Evolutionary conservation across 2,797 vertebrate species (phyloP).

Genomic region (Trachurus trachurus): DNA sequence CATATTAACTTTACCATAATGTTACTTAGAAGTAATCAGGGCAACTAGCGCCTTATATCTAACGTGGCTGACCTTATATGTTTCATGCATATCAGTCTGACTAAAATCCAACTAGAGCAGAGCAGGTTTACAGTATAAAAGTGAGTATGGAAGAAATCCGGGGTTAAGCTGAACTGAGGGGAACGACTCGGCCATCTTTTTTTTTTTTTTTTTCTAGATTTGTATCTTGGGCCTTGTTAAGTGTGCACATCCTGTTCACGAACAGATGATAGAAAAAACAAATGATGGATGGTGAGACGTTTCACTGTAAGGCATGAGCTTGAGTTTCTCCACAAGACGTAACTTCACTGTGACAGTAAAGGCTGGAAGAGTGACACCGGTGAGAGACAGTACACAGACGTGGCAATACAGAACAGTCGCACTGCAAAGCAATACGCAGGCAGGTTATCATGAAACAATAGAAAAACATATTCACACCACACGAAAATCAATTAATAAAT

Average conservation of each 20-base stretch:
- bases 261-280: conserved; percentile 70
- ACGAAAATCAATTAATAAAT: conserved; percentile 74
- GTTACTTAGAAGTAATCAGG: conserved; percentile 19
- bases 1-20: conserved; percentile 23
- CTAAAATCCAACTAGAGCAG: conserved; percentile 28
- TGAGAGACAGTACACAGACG: conserved; percentile 78
- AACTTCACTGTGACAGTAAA: conserved; percentile 72
- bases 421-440: conserved; percentile 82
- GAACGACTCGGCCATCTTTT: conserved; percentile 44
- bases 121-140: conserved; percentile 31
- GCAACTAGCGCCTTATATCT: conserved; percentile 21
- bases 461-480: conserved; percentile 69
- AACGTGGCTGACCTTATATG: background rate
- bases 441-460: conserved; percentile 72
- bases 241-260: conserved; percentile 53
- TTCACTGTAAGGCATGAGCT: conserved; percentile 79
- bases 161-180: conserved; percentile 19
- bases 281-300: conserved; percentile 73
- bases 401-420: conserved; percentile 80
- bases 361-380: conserved; percentile 73
- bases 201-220: conserved; percentile 51
- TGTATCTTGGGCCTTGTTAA: conserved; percentile 36
- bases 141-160: conserved; percentile 12
- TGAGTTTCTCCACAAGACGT: conserved; percentile 67
- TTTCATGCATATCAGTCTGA: conserved; percentile 54